These are phyloP conservation scores for Lagothrix lagotricha DNA, from an alignment of 2,797 vertebrate genomes.

Conservation along the genomic window DNA sequence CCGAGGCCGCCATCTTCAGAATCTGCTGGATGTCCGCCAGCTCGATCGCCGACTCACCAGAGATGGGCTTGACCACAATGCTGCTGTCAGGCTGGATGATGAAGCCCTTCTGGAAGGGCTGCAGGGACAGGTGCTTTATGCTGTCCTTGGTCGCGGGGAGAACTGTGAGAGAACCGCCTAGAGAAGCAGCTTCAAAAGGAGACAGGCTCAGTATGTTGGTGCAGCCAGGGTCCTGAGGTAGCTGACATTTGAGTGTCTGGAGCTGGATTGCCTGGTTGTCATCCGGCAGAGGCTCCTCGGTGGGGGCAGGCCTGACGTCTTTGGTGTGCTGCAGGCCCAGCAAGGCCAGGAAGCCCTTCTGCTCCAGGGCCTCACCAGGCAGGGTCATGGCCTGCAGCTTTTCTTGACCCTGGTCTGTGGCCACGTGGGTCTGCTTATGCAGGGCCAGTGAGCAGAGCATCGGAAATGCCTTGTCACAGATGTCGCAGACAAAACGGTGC, in stretches of 20 bases:
- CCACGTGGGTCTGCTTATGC: constrained; percentile 86
- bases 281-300: constrained; percentile 89
- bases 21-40: constrained; percentile 98
- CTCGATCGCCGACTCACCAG: constrained; percentile 89
- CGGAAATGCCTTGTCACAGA: constrained; percentile 97
- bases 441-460: constrained; percentile 92
- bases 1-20: constrained; percentile 93
- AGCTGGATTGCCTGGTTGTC: constrained; percentile 93
- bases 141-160: constrained; percentile 88
- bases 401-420: constrained; percentile 79
- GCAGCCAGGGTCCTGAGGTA: constrained; percentile 92
- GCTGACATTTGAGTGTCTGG: constrained; percentile 91
- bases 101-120: constrained; percentile 95
- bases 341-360: constrained; percentile 91
- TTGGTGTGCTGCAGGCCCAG: constrained; percentile 93
- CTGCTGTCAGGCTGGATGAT: constrained; percentile 94
- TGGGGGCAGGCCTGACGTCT: constrained; percentile 85
- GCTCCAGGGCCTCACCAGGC: constrained; percentile 75
- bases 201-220: constrained; percentile 88
- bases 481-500: constrained; percentile 94
- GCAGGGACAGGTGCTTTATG: constrained; percentile 92
- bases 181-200: constrained; percentile 88
- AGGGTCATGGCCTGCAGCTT: constrained; percentile 74
- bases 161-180: constrained; percentile 84
- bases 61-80: constrained; percentile 92